phyloP scores from a whole-genome alignment of 2,797 vertebrate genomes.

The Hoplostethus atlanticus region DNA sequence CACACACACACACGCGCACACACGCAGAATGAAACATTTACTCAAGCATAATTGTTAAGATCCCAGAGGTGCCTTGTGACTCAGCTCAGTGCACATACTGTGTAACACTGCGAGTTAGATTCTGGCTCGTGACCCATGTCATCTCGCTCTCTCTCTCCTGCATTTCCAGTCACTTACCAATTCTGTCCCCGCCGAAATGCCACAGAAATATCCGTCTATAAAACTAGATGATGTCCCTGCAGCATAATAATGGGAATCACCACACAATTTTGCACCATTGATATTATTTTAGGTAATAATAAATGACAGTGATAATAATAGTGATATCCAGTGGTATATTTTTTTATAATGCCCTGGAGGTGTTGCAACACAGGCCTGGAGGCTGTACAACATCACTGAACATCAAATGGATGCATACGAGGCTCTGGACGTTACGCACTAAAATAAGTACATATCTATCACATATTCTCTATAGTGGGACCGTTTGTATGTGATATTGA shows the following conservation, averaged over 20 bases:
- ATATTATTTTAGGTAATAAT: no score
- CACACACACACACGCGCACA: background rate
- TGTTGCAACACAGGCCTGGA: constrained; percentile 11
- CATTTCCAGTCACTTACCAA: constrained; percentile 26
- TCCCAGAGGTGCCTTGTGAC: constrained; percentile 46
- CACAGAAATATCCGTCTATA: constrained; percentile 11
- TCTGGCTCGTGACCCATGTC: constrained; percentile 15
- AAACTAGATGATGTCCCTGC: constrained; percentile 6
- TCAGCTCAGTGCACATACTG: constrained; percentile 41
- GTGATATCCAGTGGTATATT: no score
- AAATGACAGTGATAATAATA: no score
- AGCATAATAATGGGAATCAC: background rate
- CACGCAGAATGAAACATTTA: constrained; percentile 47
- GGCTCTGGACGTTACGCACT: background rate
- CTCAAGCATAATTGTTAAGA: constrained; percentile 49
- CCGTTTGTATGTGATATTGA: background rate
- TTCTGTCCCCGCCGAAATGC: constrained; percentile 7
- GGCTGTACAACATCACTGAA: background rate
- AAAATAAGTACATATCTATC: background rate
- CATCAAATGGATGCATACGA: background rate
- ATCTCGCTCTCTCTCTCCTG: background rate
- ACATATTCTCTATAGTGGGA: background rate
- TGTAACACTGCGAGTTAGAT: background rate
- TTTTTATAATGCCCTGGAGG: background rate
- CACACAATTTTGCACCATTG: background rate